These are phyloP conservation scores for Tribolium madens DNA, from an alignment of 1,140 invertebrate species.

Conservation along the genomic window DNA sequence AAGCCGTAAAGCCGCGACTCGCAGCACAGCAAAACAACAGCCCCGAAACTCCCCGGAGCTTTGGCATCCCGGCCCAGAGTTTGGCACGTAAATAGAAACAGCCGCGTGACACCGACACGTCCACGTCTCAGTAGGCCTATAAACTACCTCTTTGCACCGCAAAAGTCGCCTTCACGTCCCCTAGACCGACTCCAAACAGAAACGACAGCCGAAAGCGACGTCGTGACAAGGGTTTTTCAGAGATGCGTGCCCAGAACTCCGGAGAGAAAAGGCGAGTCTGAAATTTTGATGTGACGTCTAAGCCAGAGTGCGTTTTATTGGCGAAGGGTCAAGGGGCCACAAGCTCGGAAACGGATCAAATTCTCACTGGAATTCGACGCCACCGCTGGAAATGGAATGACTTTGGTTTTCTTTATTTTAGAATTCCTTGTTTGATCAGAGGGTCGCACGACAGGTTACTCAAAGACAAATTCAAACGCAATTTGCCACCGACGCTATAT, in stretches of 20 bases:
- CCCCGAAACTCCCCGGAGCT: constrained; percentile 37
- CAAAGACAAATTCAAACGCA: constrained; percentile 30
- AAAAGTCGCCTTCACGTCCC: constrained; percentile 26
- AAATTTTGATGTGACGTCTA: constrained; percentile 39
- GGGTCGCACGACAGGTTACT: constrained; percentile 6
- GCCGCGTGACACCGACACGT: constrained; percentile 41
- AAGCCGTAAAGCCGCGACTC: constrained; percentile 22
- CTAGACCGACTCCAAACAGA: not conserved
- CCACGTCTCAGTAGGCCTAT: constrained; percentile 44
- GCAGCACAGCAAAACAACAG: constrained; percentile 30
- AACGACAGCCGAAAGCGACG: constrained; percentile 21
- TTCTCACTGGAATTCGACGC: constrained; percentile 36
- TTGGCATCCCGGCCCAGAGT: constrained; percentile 29
- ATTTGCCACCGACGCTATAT: not conserved
- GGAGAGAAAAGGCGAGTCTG: constrained; percentile 15
- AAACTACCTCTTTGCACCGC: constrained; percentile 33
- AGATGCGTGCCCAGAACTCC: constrained; percentile 18
- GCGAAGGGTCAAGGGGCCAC: constrained; percentile 37
- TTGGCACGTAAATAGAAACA: constrained; percentile 45
- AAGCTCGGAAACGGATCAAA: constrained; percentile 42
- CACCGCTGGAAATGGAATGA: constrained; percentile 37
- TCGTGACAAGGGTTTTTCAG: constrained; percentile 25
- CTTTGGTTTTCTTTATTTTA: constrained; percentile 43
- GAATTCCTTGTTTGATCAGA: constrained; percentile 43
- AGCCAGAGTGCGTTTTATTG: constrained; percentile 40